Evolutionary conservation across 2,888 invertebrate species (phyloP), one percentile per base, ranked within the genome.

Genomic region (Cosmorhoe ocellata): DNA sequence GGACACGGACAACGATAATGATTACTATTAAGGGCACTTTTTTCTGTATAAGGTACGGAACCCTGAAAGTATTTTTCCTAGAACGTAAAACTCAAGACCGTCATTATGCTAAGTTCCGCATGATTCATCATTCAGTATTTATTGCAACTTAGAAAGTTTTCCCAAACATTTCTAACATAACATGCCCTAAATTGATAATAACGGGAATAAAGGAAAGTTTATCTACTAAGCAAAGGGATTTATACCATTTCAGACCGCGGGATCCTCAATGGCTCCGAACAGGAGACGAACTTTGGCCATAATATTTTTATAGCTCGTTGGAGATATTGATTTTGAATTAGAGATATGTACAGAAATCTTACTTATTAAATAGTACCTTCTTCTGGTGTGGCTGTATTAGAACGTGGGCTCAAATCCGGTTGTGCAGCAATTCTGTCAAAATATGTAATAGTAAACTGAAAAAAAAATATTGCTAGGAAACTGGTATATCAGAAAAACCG

Each of bases 221-320:
- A 42, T 32, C 41, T 14, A 37, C 41, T 18, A 31, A 12, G 12
- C 31, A 13, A 42, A 48, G 14, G 31, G 48, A 48, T 48, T 48
- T 48, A 41, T 41, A 14, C 32, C 22, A 14, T 48, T 42, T 31
- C 31, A 48, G 42, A 37, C 37, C 41, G 30, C 36, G 10, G 14
- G 28, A 46, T 36, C 31, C 26, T 37, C 30, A 31, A 42, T 36
- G 12, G 31, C 10, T n/a, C 12, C 12, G 11, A 22, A 33, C 3
- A 26, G 24, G 24, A 42, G 48, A 27, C 33, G 3, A 48, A 48
- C 36, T 48, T 48, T 18, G 37, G 36, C 12, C 48, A 14, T 48
- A 48, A 48, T 42, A 42, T 48, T 48, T 48, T 48, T 48, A 48
- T 48, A 32, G 48, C 41, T 26, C 46, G 37, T 37, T 41, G 41